phyloP scores from a whole-genome alignment of 2,797 vertebrate species.

The Emys orbicularis region DNA sequence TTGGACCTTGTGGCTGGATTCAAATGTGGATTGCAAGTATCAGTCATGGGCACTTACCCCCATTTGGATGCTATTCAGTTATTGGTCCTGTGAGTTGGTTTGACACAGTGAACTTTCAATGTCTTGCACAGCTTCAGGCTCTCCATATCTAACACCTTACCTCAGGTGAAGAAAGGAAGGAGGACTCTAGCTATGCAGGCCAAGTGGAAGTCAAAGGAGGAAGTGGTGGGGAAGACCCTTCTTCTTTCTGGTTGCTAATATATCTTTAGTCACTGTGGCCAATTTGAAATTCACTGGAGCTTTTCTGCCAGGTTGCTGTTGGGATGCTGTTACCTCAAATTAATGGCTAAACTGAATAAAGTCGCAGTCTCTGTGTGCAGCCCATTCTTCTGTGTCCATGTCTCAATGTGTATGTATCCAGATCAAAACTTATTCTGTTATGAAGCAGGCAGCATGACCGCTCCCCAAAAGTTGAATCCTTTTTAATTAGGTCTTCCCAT shows the following conservation, averaged over 20 bases:
- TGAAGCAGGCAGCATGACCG: slow-evolving; percentile 38
- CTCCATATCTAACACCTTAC: not conserved
- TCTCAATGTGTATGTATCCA: not conserved
- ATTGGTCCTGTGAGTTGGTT: not conserved
- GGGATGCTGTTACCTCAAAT: not conserved
- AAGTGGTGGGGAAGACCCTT: not conserved
- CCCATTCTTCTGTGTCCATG: not conserved
- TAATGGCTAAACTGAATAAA: not conserved
- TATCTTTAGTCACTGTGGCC: not conserved
- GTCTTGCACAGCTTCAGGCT: not conserved
- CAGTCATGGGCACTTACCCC: not conserved
- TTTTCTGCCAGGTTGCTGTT: slow-evolving; percentile 3
- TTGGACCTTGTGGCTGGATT: not conserved
- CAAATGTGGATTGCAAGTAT: not conserved
- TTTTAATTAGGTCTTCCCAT: slow-evolving; percentile 68
- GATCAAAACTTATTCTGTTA: slow-evolving; percentile 55
- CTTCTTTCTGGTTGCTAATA: not conserved
- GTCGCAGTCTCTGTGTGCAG: not conserved
- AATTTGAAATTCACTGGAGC: not conserved
- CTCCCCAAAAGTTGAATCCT: slow-evolving; percentile 35
- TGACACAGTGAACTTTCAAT: not conserved
- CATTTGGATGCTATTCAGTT: not conserved
- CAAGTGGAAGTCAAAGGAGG: not conserved
- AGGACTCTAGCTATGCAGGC: not conserved
- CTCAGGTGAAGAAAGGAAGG: not conserved